Evolutionary conservation across 2,797 vertebrate species (phyloP).

Genomic region (Adelosebastes latens): DNA sequence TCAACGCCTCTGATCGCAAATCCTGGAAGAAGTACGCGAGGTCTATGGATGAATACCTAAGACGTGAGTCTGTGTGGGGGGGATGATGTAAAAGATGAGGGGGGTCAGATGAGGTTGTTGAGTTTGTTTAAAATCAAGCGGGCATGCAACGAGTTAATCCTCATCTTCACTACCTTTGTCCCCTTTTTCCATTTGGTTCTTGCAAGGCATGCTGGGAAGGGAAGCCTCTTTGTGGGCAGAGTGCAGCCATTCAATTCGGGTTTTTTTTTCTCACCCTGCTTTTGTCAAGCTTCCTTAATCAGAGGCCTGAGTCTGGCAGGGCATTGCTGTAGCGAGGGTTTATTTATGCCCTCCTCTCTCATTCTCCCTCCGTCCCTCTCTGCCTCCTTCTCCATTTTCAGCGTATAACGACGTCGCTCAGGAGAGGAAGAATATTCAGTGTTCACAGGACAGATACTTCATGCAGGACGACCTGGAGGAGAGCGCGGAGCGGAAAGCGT

Average conservation of each 20-base stretch:
- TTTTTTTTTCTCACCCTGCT: conserved; percentile 68
- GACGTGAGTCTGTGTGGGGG: conserved; percentile 82
- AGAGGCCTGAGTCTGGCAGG: conserved; percentile 78
- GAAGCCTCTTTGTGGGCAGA: conserved; percentile 83
- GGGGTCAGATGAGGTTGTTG: conserved; percentile 24
- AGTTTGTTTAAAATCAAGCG: conserved; percentile 32
- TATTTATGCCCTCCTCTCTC: conserved; percentile 78
- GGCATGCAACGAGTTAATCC: conserved; percentile 60
- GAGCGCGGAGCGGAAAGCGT: conserved; percentile 89
- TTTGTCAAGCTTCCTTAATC: conserved; percentile 82
- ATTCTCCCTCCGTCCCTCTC: conserved; percentile 30
- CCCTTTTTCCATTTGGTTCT: conserved; percentile 65
- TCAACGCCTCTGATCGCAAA: conserved; percentile 88
- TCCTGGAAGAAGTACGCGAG: conserved; percentile 91
- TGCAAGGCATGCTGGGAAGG: conserved; percentile 81
- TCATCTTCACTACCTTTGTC: conserved; percentile 68
- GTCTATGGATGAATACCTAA: conserved; percentile 89
- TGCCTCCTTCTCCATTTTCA: conserved; percentile 64
- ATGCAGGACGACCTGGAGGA: conserved; percentile 89
- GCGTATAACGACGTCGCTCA: conserved; percentile 92
- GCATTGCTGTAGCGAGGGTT: conserved; percentile 71
- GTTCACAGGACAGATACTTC: conserved; percentile 88
- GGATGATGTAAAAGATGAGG: not conserved
- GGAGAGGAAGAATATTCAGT: conserved; percentile 90
- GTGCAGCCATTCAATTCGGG: conserved; percentile 73